These are phyloP conservation scores for Drosophila anomalata DNA, from an alignment of 2,888 invertebrate genomes.

Conservation along the genomic window DNA sequence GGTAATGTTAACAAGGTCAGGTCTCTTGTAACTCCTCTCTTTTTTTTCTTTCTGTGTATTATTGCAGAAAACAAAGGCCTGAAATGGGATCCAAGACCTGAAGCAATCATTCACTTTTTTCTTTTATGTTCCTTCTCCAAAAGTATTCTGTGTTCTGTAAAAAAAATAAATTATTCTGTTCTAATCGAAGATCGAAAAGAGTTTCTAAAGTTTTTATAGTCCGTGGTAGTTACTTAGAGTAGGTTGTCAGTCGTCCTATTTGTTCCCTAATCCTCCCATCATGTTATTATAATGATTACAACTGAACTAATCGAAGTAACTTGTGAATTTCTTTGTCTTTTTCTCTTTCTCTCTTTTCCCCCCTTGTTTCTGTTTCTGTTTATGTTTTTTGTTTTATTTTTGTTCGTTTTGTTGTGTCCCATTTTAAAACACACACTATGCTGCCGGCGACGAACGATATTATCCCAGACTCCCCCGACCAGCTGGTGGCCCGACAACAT, in stretches of 20 bases:
- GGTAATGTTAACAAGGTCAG: neutral
- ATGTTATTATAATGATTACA: conserved; percentile 26
- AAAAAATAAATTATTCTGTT: conserved; percentile 5
- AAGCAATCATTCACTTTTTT: conserved; percentile 7
- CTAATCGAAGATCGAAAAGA: conserved; percentile 17
- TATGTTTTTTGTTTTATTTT: conserved; percentile 32
- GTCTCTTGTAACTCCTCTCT: neutral
- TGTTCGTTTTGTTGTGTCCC: conserved; percentile 40
- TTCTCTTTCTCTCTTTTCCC: conserved; percentile 43
- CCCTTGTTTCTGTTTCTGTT: conserved; percentile 20
- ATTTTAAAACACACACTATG: conserved; percentile 20
- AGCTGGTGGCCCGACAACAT: conserved; percentile 52
- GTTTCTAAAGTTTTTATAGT: neutral
- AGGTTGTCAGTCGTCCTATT: conserved; percentile 3
- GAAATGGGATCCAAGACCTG: conserved; percentile 15
- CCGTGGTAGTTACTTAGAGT: conserved; percentile 7
- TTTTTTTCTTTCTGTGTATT: conserved; percentile 11
- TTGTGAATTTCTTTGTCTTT: conserved; percentile 52
- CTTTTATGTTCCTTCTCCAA: neutral
- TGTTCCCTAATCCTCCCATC: neutral
- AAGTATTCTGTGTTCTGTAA: conserved; percentile 9
- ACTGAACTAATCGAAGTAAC: conserved; percentile 50
- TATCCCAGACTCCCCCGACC: conserved; percentile 60
- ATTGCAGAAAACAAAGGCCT: conserved; percentile 29
- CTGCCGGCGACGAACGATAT: conserved; percentile 49